Percentiles rank a stretch among this genome's conserved stretches.
Conservation (phyloP, 2,113 vertebrate genomes). For the Zootoca vivipara region DNA sequence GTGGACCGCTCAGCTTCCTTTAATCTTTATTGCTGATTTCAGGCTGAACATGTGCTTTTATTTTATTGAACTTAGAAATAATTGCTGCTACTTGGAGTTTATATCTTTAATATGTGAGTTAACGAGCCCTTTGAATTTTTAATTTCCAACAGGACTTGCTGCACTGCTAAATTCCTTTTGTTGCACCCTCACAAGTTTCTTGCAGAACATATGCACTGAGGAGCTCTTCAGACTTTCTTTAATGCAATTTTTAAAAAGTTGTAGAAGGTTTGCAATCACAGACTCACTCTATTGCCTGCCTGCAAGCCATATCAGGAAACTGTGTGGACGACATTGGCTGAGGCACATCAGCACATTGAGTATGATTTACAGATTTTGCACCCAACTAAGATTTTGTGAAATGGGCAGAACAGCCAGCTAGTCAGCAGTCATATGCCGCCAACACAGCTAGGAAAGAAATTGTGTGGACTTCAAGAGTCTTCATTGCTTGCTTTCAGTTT, state of each 20-base stretch:
- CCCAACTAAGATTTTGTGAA: not conserved
- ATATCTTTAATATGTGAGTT: not conserved
- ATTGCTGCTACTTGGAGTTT: not conserved
- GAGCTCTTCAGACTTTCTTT: not conserved
- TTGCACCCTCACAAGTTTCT: not conserved
- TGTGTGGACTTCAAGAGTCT: not conserved
- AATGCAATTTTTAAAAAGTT: not conserved
- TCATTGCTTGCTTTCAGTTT: not conserved
- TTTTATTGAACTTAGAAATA: slow-evolving; percentile 26
- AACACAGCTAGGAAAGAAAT: not conserved
- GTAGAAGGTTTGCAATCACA: not conserved
- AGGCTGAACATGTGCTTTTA: not conserved
- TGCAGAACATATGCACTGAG: not conserved
- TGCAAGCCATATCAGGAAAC: not conserved
- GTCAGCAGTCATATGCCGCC: not conserved
- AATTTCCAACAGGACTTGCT: not conserved
- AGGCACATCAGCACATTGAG: not conserved
- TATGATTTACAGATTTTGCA: not conserved
- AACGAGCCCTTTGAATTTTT: slow-evolving; percentile 29
- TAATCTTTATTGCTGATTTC: slow-evolving; percentile 1
- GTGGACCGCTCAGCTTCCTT: not conserved
- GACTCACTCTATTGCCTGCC: not conserved
- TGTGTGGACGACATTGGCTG: not conserved
- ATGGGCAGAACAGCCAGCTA: not conserved
- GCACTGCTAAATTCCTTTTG: rapidly evolving